Evolutionary conservation across 2,797 vertebrate genomes (phyloP).

Genomic region (Eurystomus glaucurus): DNA sequence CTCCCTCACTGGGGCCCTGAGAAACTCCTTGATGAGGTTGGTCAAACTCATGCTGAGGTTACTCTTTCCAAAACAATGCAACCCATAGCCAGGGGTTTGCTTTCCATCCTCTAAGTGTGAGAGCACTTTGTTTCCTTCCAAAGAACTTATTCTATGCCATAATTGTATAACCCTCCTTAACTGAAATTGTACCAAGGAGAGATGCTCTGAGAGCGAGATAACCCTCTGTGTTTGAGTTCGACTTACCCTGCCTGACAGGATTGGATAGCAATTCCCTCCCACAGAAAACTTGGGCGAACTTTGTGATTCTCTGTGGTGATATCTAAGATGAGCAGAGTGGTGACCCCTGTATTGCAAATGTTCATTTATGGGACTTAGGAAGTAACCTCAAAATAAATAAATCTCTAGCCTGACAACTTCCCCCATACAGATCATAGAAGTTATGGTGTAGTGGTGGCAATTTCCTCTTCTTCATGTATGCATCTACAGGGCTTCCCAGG

Average conservation of each 20-base stretch:
- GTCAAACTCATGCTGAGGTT: background rate
- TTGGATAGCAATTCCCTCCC: background rate
- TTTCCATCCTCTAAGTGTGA: background rate
- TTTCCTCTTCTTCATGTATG: background rate
- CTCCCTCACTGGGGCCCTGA: background rate
- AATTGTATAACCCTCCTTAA: background rate
- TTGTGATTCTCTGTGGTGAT: background rate
- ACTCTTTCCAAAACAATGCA: background rate
- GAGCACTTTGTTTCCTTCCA: background rate
- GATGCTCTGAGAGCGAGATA: background rate
- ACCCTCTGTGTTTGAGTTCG: background rate
- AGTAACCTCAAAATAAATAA: slow-evolving; percentile 5
- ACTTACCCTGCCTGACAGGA: background rate
- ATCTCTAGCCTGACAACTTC: background rate
- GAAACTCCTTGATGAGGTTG: background rate
- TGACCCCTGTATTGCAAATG: background rate
- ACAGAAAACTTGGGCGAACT: background rate
- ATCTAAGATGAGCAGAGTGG: background rate
- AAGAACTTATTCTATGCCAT: background rate
- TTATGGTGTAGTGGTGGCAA: background rate
- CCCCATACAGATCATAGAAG: background rate
- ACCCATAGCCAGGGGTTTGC: fast-evolving
- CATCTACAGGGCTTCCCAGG: slow-evolving; percentile 13
- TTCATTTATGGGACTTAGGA: background rate
- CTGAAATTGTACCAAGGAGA: background rate